Percentiles rank a stretch among this genome's conserved stretches.
Conservation (phyloP, 2,113 vertebrate genomes). For the Macrotis lagotis region DNA sequence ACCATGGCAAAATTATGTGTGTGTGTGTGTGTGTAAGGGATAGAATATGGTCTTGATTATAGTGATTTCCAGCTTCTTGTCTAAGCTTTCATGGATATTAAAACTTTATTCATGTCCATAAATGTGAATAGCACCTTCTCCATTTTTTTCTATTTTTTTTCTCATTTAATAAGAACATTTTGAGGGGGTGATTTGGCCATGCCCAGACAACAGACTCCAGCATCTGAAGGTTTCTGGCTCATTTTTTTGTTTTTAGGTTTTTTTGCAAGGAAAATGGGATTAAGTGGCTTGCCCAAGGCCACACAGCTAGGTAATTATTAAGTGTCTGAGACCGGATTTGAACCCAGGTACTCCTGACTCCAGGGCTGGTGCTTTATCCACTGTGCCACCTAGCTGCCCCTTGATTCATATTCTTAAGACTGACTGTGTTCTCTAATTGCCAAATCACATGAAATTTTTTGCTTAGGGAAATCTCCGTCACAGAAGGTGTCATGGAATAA, state of each 20-base stretch:
- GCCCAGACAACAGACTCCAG: neutral
- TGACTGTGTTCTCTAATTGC: constrained; percentile 7
- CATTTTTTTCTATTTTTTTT: neutral
- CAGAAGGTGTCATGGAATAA: constrained; percentile 37
- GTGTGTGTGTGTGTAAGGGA: neutral
- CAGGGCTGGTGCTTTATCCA: too few species aligned
- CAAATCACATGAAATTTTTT: constrained; percentile 7
- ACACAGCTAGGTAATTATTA: too few species aligned
- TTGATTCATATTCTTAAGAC: constrained; percentile 21
- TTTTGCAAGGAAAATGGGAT: too few species aligned
- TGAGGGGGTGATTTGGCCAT: neutral
- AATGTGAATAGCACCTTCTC: neutral
- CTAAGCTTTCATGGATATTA: neutral
- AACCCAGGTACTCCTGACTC: too few species aligned
- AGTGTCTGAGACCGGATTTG: too few species aligned
- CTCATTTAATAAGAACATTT: neutral
- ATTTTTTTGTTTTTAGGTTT: too few species aligned
- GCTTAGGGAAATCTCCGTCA: constrained; percentile 29
- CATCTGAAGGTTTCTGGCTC: constrained; percentile 7
- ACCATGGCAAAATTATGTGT: neutral
- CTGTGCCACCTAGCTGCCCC: too few species aligned
- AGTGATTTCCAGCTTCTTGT: neutral
- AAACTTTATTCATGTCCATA: neutral
- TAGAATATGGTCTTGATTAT: neutral
- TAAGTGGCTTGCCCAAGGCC: too few species aligned